Evolutionary conservation across 2,113 vertebrate species (phyloP), one percentile per base, ranked within the genome.

Genomic region (Scartelaos histophorus): DNA sequence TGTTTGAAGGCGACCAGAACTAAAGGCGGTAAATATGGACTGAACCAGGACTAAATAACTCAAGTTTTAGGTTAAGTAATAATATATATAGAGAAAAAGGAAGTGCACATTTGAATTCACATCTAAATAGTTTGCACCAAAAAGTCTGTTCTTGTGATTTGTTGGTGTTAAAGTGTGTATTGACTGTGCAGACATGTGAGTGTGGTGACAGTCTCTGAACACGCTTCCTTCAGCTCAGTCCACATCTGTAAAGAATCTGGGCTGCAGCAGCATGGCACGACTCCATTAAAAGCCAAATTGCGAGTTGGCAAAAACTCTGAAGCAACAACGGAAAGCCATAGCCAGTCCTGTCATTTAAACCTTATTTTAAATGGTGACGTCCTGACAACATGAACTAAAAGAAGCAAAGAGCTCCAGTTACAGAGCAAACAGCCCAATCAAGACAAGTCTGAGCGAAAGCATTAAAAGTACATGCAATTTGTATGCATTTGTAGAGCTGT

Each of bases 241-340:
- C 93, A 97, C 96, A 98, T 98, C 96, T 98, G 96, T 94, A 96
- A 97, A 96, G 95, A 96, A 96, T 97, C 96, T 97, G 95, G 95
- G 1, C 89, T 95, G 95, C 93, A 95, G 95, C 93, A 94, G 94
- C 96, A 96, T 96, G 95, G 96, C 96, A 96, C 95, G 95, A 95
- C 96, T 97, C 97, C 96, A 98, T 97, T 98, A 97, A 95, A 90
- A 88, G 94, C 94, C 89, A 97, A 98, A 98, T 97, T 98, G 96
- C 94, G 93, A 96, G 95, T 95, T 97, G 96, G 96, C 96, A 96
- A 94, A 96, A 95, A 95, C 93, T 97, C 96, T 96, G 94, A 96
- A 93, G 95, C 95, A 95, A 96, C 95, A 94, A 93, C 94, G 93
- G 93, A 94, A 95, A 96, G 95, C 95, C 95, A 95, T 94, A 96